A percentile compares a stretch with the other conserved stretches of the same genome.
Evolutionary conservation across 2,113 vertebrate species (phyloP).

Genomic region (Neotoma lepida): DNA sequence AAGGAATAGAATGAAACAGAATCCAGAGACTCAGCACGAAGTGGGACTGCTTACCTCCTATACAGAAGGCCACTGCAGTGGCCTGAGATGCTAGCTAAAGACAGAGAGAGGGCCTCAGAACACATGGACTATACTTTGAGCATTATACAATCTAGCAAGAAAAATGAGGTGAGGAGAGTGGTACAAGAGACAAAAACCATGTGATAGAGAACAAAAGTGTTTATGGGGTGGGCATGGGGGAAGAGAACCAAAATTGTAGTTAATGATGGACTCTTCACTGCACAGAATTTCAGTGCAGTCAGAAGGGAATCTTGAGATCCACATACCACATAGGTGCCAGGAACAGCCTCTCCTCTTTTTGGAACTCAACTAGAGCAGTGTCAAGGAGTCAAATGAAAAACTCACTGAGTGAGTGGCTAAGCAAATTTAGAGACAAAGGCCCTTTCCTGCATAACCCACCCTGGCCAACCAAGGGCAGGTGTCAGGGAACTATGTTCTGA

Average conservation of each 20-base stretch:
- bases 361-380: background rate
- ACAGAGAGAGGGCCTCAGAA: background rate
- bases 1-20: background rate
- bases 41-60: background rate
- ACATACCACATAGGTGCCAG: background rate
- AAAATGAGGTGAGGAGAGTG: background rate
- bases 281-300: background rate
- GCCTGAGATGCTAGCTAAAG: too few relatives aligned
- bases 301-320: background rate
- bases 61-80: background rate
- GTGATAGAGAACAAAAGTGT: background rate
- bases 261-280: background rate
- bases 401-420: background rate
- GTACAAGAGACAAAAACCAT: background rate
- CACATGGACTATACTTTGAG: background rate
- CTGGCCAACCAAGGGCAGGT: background rate
- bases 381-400: background rate
- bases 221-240: accelerated
- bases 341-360: background rate
- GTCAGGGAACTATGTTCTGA: background rate
- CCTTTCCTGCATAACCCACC: background rate
- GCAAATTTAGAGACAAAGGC: background rate
- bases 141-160: background rate
- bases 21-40: background rate
- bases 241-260: background rate